phyloP scores from a whole-genome alignment of 1,140 invertebrate genomes.

The Drosophila carrolli region DNA sequence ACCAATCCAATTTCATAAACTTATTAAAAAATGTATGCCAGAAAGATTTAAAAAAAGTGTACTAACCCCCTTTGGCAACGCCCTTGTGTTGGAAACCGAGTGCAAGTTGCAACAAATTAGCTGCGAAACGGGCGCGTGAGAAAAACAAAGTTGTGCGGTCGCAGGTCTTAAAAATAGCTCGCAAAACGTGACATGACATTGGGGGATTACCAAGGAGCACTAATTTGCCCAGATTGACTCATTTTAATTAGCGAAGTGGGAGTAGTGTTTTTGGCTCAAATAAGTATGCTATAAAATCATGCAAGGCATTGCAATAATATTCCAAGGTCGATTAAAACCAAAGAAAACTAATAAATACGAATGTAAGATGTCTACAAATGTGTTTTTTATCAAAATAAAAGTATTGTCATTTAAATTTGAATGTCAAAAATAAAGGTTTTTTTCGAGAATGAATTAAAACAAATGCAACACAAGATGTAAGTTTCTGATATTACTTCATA shows the following conservation, averaged over 20 bases:
- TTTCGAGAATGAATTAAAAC: background rate
- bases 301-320: background rate
- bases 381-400: no score
- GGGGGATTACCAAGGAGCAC: conserved; percentile 37
- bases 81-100: conserved; percentile 4
- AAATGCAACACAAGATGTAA: no score
- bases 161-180: conserved; percentile 45
- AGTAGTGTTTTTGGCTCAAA: conserved; percentile 15
- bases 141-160: conserved; percentile 61
- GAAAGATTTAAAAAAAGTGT: no score
- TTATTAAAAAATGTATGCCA: no score
- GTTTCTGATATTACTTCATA: no score
- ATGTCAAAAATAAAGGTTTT: background rate
- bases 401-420: no score
- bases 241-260: conserved; percentile 18
- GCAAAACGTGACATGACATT: conserved; percentile 48
- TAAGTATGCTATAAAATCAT: conserved; percentile 52
- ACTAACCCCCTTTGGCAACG: background rate
- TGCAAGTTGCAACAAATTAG: conserved; percentile 68
- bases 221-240: conserved; percentile 30
- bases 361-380: no score
- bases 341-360: no score
- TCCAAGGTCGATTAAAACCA: background rate
- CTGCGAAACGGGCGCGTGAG: conserved; percentile 77
- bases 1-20: no score